Base-by-base conservation (phyloP, 2,888 invertebrate genomes). In the Drosophila prostipennis region DNA sequence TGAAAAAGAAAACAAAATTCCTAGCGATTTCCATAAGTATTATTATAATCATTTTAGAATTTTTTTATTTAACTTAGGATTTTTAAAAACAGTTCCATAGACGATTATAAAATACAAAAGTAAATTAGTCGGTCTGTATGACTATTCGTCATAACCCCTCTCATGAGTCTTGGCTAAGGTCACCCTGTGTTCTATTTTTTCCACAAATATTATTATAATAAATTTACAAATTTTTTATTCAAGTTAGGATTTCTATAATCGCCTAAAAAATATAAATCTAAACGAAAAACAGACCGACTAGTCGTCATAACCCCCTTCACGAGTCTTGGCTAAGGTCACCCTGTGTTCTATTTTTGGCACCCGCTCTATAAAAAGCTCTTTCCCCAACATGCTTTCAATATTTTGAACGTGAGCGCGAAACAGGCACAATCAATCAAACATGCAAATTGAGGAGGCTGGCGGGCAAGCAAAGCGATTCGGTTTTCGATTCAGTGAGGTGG, bases 391-490 rank as follows among this genome's bases (percentile, higher is more conserved):
- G 64, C 55, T 39, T 60, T 76, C 63, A 72, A 72, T 70, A 72
- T 65, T 71, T 69, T 80, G 63, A 83, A 51, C 55, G 19, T 51
- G 14, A 32, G 40, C 29, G 40, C 63, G 55, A 39, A 26, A 6
- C 51, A 53, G 71, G 73, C 74, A 48, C 68, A 72, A 79, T 70
- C 32, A 52, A 53, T 67, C 58, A 69, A 74, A 49, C 83, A 87
- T 84, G 87, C 80, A 74, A 82, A 79, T 56, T 56, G 70, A 68
- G 54, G 16, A 19, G 53, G 49, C 58, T 58, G 36, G 74, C 61
- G 13, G 53, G 49, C 58, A 60, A 39, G 73, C 61, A 59, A 60
- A 61, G 58, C 65, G 29, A 53, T 73, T 43, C 34, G 16, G n/a
- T 73, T 54, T 14, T 45, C n/a, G 26, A 5, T 6, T 46, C 46